Percentiles rank a stretch among this genome's conserved stretches.
Conservation (phyloP, 2,797 vertebrate genomes). For the Podarcis lilfordi region DNA sequence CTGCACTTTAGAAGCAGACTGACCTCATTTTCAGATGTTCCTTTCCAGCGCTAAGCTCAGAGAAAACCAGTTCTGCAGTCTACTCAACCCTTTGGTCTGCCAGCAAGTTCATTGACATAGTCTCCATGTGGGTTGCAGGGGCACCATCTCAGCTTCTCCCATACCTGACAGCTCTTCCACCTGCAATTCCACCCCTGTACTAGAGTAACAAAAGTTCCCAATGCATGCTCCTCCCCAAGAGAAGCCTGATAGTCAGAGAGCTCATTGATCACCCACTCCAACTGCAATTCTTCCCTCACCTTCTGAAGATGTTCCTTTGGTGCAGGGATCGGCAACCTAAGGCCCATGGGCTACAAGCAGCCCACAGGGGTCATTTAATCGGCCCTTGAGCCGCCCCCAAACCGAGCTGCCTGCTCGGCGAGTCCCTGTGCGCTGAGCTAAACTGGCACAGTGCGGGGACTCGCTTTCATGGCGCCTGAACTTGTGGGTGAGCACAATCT, state of each 20-base stretch:
- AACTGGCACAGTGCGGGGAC: no score
- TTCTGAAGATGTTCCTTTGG: not conserved
- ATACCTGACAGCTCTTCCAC: not conserved
- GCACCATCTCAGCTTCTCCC: not conserved
- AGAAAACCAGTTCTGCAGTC: not conserved
- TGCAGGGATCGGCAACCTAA: no score
- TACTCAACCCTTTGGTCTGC: not conserved
- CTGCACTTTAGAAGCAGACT: not conserved
- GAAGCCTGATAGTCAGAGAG: not conserved
- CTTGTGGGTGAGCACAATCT: rapidly evolving
- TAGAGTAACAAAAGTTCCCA: not conserved
- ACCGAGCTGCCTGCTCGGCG: no score
- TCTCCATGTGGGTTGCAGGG: not conserved
- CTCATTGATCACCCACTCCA: not conserved
- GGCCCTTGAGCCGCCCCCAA: no score
- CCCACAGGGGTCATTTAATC: no score
- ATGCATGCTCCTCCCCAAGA: not conserved
- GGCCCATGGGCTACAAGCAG: no score
- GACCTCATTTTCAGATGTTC: not conserved
- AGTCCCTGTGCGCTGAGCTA: no score
- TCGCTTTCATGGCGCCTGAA: no score
- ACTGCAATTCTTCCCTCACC: not conserved
- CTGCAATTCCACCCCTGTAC: not conserved
- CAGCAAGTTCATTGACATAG: not conserved
- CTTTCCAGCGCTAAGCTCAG: not conserved